Evolutionary conservation across 2,797 vertebrate genomes (phyloP).

Genomic region (Liasis olivaceus): DNA sequence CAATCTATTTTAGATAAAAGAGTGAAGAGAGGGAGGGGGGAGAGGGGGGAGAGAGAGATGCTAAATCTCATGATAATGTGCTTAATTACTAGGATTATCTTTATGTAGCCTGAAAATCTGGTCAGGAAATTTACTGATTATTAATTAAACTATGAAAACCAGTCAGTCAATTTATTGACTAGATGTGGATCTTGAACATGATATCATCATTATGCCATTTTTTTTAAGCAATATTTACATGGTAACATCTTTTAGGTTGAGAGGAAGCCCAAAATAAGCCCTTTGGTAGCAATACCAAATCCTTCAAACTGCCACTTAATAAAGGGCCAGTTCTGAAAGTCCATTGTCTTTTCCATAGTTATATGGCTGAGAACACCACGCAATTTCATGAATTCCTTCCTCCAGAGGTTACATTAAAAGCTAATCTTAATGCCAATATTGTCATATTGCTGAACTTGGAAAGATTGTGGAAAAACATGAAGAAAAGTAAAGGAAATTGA

Average conservation of each 20-base stretch:
- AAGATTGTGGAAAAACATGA: neutral
- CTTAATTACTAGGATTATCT: conserved; percentile 26
- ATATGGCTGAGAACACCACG: neutral
- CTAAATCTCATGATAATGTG: conserved; percentile 30
- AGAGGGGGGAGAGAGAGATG: neutral
- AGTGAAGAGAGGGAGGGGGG: neutral
- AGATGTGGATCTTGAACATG: conserved; percentile 10
- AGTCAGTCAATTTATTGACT: conserved; percentile 15
- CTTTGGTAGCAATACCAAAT: conserved; percentile 21
- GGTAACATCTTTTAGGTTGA: conserved; percentile 8
- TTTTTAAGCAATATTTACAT: conserved; percentile 15
- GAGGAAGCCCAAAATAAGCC: conserved; percentile 21
- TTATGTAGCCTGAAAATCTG: conserved; percentile 17
- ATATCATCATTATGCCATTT: conserved; percentile 12
- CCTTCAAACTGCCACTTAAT: neutral
- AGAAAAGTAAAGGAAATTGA: neutral
- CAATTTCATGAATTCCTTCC: neutral
- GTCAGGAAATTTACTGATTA: conserved; percentile 19
- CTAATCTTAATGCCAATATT: neutral
- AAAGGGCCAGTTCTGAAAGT: neutral
- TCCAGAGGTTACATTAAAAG: neutral
- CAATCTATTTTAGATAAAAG: neutral
- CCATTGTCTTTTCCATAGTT: neutral
- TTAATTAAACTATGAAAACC: conserved; percentile 37
- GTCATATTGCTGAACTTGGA: neutral